Evolutionary conservation across 2,888 invertebrate genomes (phyloP).

Genomic region (Drosophila parthenogenetica): DNA sequence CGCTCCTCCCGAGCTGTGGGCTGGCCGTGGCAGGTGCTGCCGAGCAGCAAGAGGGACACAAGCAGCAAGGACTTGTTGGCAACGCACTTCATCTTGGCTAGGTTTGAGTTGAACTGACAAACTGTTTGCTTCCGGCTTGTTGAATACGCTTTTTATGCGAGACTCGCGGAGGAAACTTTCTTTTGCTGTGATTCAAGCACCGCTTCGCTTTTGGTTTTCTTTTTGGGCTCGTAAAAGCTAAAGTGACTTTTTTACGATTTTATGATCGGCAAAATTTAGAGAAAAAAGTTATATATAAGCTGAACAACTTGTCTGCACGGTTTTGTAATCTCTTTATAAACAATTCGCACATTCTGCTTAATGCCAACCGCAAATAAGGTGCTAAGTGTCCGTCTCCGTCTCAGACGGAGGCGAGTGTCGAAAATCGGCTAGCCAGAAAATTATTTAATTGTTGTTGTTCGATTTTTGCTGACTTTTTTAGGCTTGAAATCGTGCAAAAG

Average conservation of each 20-base stretch:
- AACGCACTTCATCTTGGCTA: conserved; percentile 60
- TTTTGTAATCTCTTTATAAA: conserved; percentile 81
- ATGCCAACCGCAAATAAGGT: conserved; percentile 75
- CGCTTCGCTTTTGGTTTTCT: conserved; percentile 45
- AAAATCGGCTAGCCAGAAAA: conserved; percentile 55
- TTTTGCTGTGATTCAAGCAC: conserved; percentile 52
- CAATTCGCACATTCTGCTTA: conserved; percentile 80
- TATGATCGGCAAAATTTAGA: conserved; percentile 45
- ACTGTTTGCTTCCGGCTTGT: conserved; percentile 71
- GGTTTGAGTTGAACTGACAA: conserved; percentile 30
- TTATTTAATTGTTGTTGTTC: conserved; percentile 19
- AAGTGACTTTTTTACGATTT: conserved; percentile 61
- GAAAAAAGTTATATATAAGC: conserved; percentile 40
- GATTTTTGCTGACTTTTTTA: conserved; percentile 9
- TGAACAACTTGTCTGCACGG: conserved; percentile 54
- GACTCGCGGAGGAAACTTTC: conserved; percentile 59
- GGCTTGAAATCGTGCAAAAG: conserved; percentile 22
- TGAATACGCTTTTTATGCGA: conserved; percentile 64
- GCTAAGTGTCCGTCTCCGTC: conserved; percentile 62
- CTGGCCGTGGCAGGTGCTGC: conserved; percentile 36
- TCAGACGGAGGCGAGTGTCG: conserved; percentile 30
- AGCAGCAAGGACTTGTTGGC: conserved; percentile 43
- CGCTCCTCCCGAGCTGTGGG: conserved; percentile 54
- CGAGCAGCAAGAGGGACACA: conserved; percentile 42
- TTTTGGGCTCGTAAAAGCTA: conserved; percentile 57